phyloP scores from a whole-genome alignment of 2,113 vertebrate species.

The Rhinichthys klamathensis region DNA sequence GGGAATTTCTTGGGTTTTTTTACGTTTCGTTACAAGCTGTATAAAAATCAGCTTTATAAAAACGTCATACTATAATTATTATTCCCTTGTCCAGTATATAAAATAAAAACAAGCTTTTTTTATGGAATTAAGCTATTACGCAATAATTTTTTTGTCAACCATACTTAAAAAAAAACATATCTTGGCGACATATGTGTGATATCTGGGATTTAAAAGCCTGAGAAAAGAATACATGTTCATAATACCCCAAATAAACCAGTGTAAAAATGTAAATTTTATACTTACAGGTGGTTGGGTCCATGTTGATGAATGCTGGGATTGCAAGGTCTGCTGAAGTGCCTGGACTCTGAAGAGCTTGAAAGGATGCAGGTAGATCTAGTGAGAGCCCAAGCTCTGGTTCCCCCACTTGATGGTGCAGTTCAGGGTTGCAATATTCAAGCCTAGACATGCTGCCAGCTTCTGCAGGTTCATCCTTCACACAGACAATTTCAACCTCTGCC shows the following conservation, averaged over 20 bases:
- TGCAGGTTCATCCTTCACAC: conserved; percentile 75
- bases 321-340: conserved; percentile 35
- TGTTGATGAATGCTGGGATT: conserved; percentile 41
- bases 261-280: background rate
- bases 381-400: conserved; percentile 38
- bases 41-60: background rate
- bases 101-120: background rate
- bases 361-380: conserved; percentile 22
- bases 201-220: background rate
- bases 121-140: background rate
- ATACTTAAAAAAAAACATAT: background rate
- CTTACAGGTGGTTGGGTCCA: conserved; percentile 52
- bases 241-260: background rate
- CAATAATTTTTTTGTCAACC: background rate
- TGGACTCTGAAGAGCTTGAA: conserved; percentile 47
- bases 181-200: background rate
- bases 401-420: conserved; percentile 35
- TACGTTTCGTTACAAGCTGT: too few species aligned
- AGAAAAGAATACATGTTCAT: background rate
- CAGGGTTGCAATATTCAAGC: conserved; percentile 61
- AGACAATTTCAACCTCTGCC: conserved; percentile 68
- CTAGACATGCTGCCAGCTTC: conserved; percentile 56
- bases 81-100: background rate
- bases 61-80: background rate
- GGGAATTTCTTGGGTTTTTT: too few species aligned